Evolutionary conservation across 1,140 invertebrate genomes (phyloP), one percentile per base, ranked within the genome.

Genomic region (Anagrus nilaparvatae): DNA sequence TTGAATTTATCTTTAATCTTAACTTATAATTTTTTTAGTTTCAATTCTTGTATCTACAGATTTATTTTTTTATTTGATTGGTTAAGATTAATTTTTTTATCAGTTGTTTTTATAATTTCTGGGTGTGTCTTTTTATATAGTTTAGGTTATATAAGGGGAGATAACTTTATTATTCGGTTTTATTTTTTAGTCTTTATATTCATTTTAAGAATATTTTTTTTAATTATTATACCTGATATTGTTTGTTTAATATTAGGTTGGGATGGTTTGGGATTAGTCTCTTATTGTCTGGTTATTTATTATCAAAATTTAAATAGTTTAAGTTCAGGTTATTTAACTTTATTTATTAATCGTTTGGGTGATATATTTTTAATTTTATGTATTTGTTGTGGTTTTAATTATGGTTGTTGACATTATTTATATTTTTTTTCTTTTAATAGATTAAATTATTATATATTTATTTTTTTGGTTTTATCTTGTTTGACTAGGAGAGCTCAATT

Each of bases 401-500:
- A 58, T 57, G 65, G 66, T 0, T 59, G 58, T 21, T 73, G 63
- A 65, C 68, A 53, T 72, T 69, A 67, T 71, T 63, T 59, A 64
- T 58, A 58, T 63, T 53, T 72, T 56, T 54, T 51, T 61, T 51
- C 54, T 54, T 63, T 55, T 54, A 55, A 50, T n/a, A n/a, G n/a
- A n/a, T n/a, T n/a, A 48, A n/a, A n/a, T n/a, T 66, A 68, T 56
- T 48, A 53, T 48, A 46, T 71, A 47, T 57, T 74, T 65, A 53
- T 63, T 5, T 38, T 53, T 42, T 56, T 74, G 56, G 53, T 76
- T 38, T 52, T 73, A 50, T 72, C 70, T 3, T 60, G 67, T 37
- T 70, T 81, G 62, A 82, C 79, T 48, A 83, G 83, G 64, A 82
- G 77, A 50, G 78, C 78, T 55, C 77, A 82, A 67, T 71, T 82